Base-by-base conservation (phyloP, 2,113 vertebrate genomes). In the Sylvia atricapilla region DNA sequence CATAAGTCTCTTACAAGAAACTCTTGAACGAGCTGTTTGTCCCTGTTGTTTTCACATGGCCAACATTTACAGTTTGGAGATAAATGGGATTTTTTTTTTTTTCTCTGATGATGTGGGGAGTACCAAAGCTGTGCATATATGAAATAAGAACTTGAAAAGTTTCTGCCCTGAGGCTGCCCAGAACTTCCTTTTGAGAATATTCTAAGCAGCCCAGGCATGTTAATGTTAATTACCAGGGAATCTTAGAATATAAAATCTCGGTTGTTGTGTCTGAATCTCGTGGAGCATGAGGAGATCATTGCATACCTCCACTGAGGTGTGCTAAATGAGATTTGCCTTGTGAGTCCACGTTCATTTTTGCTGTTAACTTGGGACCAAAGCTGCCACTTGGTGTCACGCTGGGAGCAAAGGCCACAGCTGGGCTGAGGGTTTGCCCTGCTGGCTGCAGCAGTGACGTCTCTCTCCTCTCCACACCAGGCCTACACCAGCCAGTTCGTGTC, bases 401-500 rank as follows among this genome's bases (percentile, higher is more conserved):
- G 50, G 15, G 46, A 35, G 3, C 39, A 8, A 60, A 69, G 44
- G 12, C 69, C 69, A 12, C 20, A 49, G 62, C 69, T 23, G 8
- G 8, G 22, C 15, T 14, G 56, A 20, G 49, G 59, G 0, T 23
- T 15, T 53, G 11, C 11, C 0, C 1, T 37, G 31, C 13, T 9
- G 5, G 14, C 7, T 44, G 49, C 43, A 30, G 9, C 13, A 50
- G 4, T 33, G 64, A 24, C 1, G 1, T 17, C 64, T 6, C 7
- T 37, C 37, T 68, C 47, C 5, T 73, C 3, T 4, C 33, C 33
- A 7, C 7, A 0, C 5, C 41, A 99, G 99, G 99, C 99, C 30
- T 99, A 99, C 64, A 99, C 99, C 84, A 99, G 99, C 97, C 99
- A 99, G 97, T 99, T 99, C 72, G 99, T 99, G 76, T 99, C 99